Evolutionary conservation across 2,888 invertebrate genomes (phyloP).

Genomic region (Thera obeliscata): DNA sequence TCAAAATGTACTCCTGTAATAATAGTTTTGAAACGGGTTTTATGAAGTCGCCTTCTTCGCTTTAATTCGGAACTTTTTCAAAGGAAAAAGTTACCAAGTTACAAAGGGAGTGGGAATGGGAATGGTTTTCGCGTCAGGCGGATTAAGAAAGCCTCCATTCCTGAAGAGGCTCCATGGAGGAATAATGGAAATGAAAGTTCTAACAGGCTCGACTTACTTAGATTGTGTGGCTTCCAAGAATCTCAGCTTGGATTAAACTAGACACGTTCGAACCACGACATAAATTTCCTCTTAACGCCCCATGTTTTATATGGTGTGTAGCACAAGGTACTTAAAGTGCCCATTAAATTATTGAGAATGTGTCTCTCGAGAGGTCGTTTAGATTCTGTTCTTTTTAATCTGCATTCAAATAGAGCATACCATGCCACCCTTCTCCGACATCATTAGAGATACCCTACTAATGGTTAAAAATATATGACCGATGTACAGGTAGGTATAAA

Average conservation of each 20-base stretch:
- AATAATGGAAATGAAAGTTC: constrained; percentile 73
- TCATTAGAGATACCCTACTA: background rate
- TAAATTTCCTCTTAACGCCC: constrained; percentile 67
- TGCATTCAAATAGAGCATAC: constrained; percentile 24
- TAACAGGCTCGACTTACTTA: constrained; percentile 70
- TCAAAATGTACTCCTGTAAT: constrained; percentile 27
- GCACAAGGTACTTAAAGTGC: constrained; percentile 38
- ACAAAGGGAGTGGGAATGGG: constrained; percentile 56
- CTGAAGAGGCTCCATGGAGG: constrained; percentile 54
- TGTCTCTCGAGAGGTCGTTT: constrained; percentile 36
- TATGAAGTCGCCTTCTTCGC: constrained; percentile 51
- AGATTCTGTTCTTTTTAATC: constrained; percentile 33
- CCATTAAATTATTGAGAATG: constrained; percentile 43
- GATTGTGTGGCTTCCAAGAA: constrained; percentile 69
- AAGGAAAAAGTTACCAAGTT: constrained; percentile 58
- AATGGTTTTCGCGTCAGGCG: constrained; percentile 61
- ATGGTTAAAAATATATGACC: background rate
- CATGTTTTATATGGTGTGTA: constrained; percentile 51
- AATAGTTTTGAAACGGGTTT: constrained; percentile 50
- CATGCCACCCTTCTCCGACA: background rate
- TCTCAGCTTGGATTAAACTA: constrained; percentile 70
- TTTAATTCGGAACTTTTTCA: constrained; percentile 63
- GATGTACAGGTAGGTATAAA: constrained; percentile 11
- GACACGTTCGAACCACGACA: constrained; percentile 71
- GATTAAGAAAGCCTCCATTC: constrained; percentile 63